Base-by-base conservation (phyloP, 2,888 invertebrate species). In the Seira musarum region DNA sequence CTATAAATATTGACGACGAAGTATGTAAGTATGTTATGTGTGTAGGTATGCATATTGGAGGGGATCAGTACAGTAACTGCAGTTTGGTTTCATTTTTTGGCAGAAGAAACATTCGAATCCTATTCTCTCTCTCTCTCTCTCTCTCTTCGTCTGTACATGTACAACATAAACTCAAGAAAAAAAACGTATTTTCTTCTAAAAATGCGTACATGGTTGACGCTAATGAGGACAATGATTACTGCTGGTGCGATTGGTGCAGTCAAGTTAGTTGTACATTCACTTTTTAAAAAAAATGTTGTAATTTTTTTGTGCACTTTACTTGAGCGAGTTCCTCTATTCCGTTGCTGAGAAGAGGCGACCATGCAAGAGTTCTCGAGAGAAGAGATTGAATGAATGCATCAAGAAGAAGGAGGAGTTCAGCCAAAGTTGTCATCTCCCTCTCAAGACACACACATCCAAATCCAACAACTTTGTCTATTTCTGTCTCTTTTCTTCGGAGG, bases 351-450 rank as follows among this genome's bases (percentile, higher is more conserved):
- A 2, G 8, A 2, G 2, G 8, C 30, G 30, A 30, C 3, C 30
- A 8, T 5, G 30, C 30, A 30, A 30, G 30, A 30, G 30, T 40
- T 40, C 69, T 49, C 49, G 76, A 70, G 70, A 70, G 64, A 70
- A 77, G 63, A 77, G 24, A 70, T 35, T 46, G 53, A 40, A 35
- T 35, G 8, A 67, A 78, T 72, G 67, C 24, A 67, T 65, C 61
- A 70, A 57, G 63, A 40, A 78, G 72, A 66, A 49, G 78, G 78
- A 71, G 78, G 78, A 67, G 78, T 66, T 72, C 72, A 46, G 24
- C 19, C 66, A 22, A 30, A 72, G 71, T 78, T 78, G 78, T 78
- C 78, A 78, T 78, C 78, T 78, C 78, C 78, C 78, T 72, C 67
- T 40, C 15, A 17, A 57, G 65, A 35, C n/a, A 35, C 17, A 13